These are phyloP conservation scores for Penaeus chinensis DNA, from an alignment of 1,140 invertebrate genomes.

Conservation along the genomic window DNA sequence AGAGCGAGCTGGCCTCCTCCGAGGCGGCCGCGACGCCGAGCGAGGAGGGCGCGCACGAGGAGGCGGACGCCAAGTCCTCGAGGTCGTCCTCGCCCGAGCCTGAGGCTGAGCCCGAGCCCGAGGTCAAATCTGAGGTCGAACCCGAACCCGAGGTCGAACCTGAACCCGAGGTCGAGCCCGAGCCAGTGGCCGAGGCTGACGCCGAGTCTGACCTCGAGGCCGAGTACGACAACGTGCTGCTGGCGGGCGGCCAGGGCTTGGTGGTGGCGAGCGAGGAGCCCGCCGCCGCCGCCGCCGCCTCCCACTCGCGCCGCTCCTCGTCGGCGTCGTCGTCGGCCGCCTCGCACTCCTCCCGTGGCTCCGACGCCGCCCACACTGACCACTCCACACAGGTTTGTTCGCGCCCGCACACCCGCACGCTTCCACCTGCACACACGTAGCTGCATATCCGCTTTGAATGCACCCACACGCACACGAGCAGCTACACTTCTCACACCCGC, in stretches of 20 bases:
- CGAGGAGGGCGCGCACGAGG: neutral
- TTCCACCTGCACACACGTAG: neutral
- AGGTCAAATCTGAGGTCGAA: neutral
- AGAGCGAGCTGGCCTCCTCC: neutral
- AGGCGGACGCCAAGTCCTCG: too few species aligned
- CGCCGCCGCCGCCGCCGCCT: neutral
- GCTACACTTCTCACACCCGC: too few species aligned
- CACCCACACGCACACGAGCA: too few species aligned
- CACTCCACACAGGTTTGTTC: slow-evolving; percentile 2
- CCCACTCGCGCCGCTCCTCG: neutral
- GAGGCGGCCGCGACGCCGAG: neutral
- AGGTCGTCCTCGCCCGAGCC: too few species aligned
- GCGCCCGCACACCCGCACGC: neutral
- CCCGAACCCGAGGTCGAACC: neutral
- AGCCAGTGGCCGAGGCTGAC: neutral
- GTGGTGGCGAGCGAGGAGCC: too few species aligned
- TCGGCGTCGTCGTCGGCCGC: slow-evolving; percentile 4
- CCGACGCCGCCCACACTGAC: neutral
- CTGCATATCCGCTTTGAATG: neutral
- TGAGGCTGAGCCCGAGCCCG: too few species aligned
- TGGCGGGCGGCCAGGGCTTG: too few species aligned
- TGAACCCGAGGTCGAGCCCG: neutral
- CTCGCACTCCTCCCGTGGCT: neutral
- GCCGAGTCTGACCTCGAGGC: neutral
- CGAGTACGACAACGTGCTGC: too few species aligned